Evolutionary conservation across 2,888 invertebrate genomes (phyloP), one percentile per base, ranked within the genome.

Genomic region (Zygaena filipendulae): DNA sequence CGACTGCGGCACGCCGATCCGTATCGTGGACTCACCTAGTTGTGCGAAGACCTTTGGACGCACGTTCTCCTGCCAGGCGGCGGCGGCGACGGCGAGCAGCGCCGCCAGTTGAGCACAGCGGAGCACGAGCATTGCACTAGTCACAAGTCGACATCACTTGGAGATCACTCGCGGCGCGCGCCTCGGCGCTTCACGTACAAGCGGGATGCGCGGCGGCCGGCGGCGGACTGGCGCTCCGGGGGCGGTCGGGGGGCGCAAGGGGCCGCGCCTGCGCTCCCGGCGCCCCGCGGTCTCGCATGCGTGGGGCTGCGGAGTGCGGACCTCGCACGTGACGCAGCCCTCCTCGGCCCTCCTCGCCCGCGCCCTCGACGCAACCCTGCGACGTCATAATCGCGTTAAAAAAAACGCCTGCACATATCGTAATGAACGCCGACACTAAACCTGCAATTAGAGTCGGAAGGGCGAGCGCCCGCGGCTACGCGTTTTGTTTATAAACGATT

Each of bases 11-110:
- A 48, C 44, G 49, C 44, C 43, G 29, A 36, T 26, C 29, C 40
- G 40, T 39, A 38, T 35, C 25, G 38, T 44, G 45, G 43, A 86
- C 91, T 89, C 75, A 92, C 92, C 92, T 86, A 92, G 83, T 86
- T 92, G 90, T 69, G 92, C 92, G 84, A 90, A 91, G 87, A 92
- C 90, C 86, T 92, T 92, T 60, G 92, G 92, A 82, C 92, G 85
- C 72, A 91, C 88, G 80, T 92, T 92, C 80, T 92, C 92, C 86
- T 92, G 92, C 92, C 92, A 92, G 57, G 90, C 88, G 38, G 59
- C 86, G 82, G 60, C 80, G 75, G 72, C 71, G 54, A 59, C 55
- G 77, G 79, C 74, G 74, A 75, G 63, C 71, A 82, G 59, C 62
- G 81, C 70, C 79, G 81, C 75, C 54, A 81, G 41, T 52, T 70